Evolutionary conservation across 2,797 vertebrate species (phyloP).

Genomic region (Poecilia gillii): DNA sequence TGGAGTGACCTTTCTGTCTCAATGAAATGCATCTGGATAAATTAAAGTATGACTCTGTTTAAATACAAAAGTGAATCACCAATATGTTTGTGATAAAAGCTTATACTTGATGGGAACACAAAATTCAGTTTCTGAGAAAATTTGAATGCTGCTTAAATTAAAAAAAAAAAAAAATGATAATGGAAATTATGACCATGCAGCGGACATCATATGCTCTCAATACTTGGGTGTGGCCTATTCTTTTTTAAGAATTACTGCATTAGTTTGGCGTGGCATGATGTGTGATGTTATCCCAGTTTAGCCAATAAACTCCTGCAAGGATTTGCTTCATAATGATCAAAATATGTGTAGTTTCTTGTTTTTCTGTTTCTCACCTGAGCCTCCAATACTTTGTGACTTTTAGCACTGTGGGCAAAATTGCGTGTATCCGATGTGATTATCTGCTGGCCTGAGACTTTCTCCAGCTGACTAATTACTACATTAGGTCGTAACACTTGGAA

Average conservation of each 20-base stretch:
- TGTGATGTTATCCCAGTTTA: neutral
- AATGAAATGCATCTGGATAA: neutral
- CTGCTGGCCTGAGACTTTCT: neutral
- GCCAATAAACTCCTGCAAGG: neutral
- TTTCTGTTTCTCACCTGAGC: neutral
- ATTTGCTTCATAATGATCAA: neutral
- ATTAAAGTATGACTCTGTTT: neutral
- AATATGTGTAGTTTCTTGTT: neutral
- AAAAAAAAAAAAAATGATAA: neutral
- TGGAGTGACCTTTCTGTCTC: slow-evolving; percentile 8
- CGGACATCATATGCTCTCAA: neutral
- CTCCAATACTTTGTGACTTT: neutral
- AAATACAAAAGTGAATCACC: neutral
- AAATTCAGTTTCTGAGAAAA: neutral
- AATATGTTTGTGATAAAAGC: neutral
- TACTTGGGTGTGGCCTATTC: neutral
- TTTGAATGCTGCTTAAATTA: neutral
- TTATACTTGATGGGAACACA: neutral
- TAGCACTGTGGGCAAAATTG: neutral
- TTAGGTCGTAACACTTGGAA: neutral
- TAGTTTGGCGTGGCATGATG: neutral
- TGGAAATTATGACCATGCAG: neutral
- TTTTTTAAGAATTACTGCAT: neutral
- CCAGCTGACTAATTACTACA: neutral
- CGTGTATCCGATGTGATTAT: neutral